phyloP scores from a whole-genome alignment of 2,797 vertebrate genomes.

The Betta splendens region DNA sequence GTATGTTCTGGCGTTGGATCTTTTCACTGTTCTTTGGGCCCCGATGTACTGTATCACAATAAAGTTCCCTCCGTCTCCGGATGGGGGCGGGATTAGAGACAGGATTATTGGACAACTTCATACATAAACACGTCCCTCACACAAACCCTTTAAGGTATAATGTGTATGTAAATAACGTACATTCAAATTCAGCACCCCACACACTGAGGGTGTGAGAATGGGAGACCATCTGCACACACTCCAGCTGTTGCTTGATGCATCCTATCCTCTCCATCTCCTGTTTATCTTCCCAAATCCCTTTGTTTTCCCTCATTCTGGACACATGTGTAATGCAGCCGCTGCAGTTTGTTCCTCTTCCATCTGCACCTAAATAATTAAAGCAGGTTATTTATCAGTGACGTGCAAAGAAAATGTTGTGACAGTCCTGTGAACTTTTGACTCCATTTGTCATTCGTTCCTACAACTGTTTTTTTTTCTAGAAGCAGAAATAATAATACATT shows the following conservation, averaged over 20 bases:
- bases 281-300: constrained; percentile 56
- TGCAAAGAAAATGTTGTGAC: constrained; percentile 1
- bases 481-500: not conserved
- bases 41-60: constrained; percentile 27
- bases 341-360: constrained; percentile 5
- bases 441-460: constrained; percentile 11
- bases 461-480: not conserved
- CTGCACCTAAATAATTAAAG: constrained; percentile 9
- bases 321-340: constrained; percentile 29
- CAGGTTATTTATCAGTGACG: not conserved
- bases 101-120: constrained; percentile 25
- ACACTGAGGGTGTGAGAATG: constrained; percentile 37
- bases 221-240: constrained; percentile 31
- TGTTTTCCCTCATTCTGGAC: constrained; percentile 44
- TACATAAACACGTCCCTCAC: constrained; percentile 26
- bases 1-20: constrained; percentile 50
- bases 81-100: constrained; percentile 43
- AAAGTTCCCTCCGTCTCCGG: constrained; percentile 19
- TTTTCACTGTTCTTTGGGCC: constrained; percentile 14
- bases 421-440: not conserved
- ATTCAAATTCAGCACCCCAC: constrained; percentile 10
- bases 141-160: constrained; percentile 8
- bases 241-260: constrained; percentile 38
- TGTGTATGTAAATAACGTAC: not conserved
- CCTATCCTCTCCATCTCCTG: constrained; percentile 34